Percentiles rank a stretch among this genome's conserved stretches.
phyloP scores from a whole-genome alignment of 2,113 vertebrate species.

The Cryptoleucopteryx plumbea region DNA sequence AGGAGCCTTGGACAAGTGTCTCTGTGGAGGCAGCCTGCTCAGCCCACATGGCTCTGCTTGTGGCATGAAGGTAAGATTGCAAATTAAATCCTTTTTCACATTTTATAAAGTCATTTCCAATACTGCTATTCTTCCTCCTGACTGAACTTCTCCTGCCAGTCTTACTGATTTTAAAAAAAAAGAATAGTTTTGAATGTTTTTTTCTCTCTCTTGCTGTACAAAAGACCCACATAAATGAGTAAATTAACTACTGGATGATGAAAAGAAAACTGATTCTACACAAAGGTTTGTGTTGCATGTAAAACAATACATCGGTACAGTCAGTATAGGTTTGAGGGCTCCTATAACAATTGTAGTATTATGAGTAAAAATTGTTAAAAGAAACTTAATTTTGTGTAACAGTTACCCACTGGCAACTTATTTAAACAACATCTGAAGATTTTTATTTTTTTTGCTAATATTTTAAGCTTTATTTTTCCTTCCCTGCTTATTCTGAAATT shows the following conservation, averaged over 20 bases:
- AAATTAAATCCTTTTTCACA: not conserved
- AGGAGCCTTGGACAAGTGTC: not conserved
- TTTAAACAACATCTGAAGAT: not conserved
- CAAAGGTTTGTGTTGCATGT: not conserved
- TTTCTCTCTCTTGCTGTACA: not conserved
- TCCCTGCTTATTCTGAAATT: not conserved
- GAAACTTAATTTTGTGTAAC: not conserved
- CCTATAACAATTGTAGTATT: not conserved
- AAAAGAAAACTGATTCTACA: not conserved
- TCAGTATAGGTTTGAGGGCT: not conserved
- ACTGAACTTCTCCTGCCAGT: not conserved
- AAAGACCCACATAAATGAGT: not conserved
- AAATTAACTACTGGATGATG: not conserved
- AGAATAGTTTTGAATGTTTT: not conserved
- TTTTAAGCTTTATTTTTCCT: not conserved
- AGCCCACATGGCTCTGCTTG: not conserved
- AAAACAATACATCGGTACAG: not conserved
- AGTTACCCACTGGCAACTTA: not conserved
- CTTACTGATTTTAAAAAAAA: not conserved
- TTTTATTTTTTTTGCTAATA: not conserved
- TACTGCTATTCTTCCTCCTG: not conserved
- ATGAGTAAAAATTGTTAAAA: not conserved
- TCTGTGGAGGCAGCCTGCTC: not conserved
- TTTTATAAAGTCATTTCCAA: not conserved
- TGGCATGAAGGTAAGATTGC: constrained; percentile 12